These are phyloP conservation scores for Meta bourneti DNA, from an alignment of 2,888 invertebrate genomes.

Conservation along the genomic window DNA sequence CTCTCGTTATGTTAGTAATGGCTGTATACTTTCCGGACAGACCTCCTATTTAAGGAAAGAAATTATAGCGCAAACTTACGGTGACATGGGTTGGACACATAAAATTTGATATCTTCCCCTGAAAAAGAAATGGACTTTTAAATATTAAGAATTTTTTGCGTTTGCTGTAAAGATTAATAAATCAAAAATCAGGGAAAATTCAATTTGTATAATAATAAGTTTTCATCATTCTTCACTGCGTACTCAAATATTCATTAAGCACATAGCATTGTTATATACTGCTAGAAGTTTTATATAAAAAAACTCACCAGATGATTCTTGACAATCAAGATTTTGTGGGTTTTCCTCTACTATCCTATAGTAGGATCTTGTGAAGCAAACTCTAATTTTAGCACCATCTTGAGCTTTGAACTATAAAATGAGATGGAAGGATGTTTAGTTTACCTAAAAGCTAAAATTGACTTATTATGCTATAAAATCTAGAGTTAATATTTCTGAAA, in stretches of 20 bases:
- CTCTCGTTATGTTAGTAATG: no score
- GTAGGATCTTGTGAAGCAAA: constrained; percentile 68
- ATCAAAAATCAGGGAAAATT: background rate
- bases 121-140: background rate
- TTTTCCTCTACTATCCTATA: constrained; percentile 32
- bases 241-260: background rate
- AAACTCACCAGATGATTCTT: constrained; percentile 38
- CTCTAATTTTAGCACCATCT: constrained; percentile 69
- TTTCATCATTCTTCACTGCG: background rate
- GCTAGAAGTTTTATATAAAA: background rate
- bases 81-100: constrained; percentile 39
- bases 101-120: constrained; percentile 51
- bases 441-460: no score
- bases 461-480: no score
- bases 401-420: constrained; percentile 69
- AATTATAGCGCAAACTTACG: constrained; percentile 33
- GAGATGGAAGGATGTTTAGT: background rate
- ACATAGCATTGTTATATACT: background rate
- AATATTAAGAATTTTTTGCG: no score
- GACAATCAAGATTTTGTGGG: constrained; percentile 25
- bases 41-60: no score
- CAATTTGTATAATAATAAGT: background rate
- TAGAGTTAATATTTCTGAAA: no score
- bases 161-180: no score
- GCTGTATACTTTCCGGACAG: no score